Evolutionary conservation across 1,140 invertebrate genomes (phyloP).

Genomic region (Polypedilum vanderplanki): DNA sequence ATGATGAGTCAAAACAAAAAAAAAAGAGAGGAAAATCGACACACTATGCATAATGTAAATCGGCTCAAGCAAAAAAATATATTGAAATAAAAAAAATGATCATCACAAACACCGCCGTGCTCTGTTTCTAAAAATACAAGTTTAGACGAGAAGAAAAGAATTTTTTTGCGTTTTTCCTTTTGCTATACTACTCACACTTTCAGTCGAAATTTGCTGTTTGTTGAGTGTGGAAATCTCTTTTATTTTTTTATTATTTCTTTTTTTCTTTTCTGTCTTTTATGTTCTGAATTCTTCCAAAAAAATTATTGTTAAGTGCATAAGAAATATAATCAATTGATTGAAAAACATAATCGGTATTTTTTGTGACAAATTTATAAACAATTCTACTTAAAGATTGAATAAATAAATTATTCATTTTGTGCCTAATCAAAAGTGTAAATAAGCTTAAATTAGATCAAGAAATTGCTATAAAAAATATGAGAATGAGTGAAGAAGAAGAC

Average conservation of each 20-base stretch:
- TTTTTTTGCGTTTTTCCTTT: background rate
- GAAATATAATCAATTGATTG: background rate
- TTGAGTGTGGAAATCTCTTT: constrained; percentile 26
- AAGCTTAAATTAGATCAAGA: background rate
- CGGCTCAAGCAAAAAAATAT: background rate
- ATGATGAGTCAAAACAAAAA: background rate
- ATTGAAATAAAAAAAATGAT: background rate
- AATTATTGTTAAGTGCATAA: background rate
- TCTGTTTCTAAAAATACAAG: constrained; percentile 13
- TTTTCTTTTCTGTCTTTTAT: background rate
- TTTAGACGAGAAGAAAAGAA: constrained; percentile 5
- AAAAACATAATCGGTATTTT: background rate
- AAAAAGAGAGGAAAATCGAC: background rate
- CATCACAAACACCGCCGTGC: background rate
- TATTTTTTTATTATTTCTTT: background rate
- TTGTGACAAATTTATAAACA: background rate
- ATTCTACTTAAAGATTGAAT: background rate
- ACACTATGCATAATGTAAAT: background rate
- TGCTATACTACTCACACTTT: background rate
- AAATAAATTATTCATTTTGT: background rate
- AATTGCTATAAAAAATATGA: background rate
- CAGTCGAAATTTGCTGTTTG: constrained; percentile 19
- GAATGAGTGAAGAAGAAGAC: too few relatives aligned
- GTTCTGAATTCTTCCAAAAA: background rate
- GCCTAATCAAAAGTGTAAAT: background rate